Base-by-base conservation (phyloP, 2,113 vertebrate species). In the Tetraodon nigroviridis region DNA sequence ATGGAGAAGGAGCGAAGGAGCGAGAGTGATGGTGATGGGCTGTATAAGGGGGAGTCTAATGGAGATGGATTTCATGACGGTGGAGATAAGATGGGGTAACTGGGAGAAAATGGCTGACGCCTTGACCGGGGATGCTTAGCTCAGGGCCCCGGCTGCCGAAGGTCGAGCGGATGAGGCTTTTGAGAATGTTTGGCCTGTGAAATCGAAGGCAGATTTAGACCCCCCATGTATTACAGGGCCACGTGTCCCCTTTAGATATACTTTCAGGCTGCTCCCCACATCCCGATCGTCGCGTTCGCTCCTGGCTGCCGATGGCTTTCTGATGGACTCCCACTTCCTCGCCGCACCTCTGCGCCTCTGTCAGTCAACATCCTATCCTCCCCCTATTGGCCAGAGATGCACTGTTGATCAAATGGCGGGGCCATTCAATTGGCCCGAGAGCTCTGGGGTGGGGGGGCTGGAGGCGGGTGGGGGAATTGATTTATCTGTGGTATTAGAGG, bases 401-500 rank as follows among this genome's bases (percentile, higher is more conserved):
- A 56, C 49, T 52, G 84, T 85, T 84, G 79, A 86, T 87, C 82
- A 81, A 82, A 83, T 58, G 61, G 70, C 51, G 32, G 44, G 47
- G 71, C 68, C 44, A 51, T 80, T 59, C 76, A 59, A 88, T 89
- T 90, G 89, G 90, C 63, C 67, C 12, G 67, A 74, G 64, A 80
- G 80, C 79, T 78, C 79, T 52, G 53, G 67, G 78, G 84, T 75
- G 74, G 62, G 73, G 53, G 50, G 69, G 78, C 82, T 76, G 73
- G 62, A 73, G 82, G 5, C 5, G 24, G 24, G 24, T 27, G 24
- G 75, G 77, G 73, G 75, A 66, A 91, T 91, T 91, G 89, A 91
- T 91, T 90, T 89, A 91, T 91, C 86, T 87, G 87, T 88, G 90
- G 90, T 91, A 91, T 91, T 91, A 91, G 87, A 75, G 65, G 88